Conservation (phyloP, 2,888 invertebrate genomes). For the Carterocephalus palaemon region DNA sequence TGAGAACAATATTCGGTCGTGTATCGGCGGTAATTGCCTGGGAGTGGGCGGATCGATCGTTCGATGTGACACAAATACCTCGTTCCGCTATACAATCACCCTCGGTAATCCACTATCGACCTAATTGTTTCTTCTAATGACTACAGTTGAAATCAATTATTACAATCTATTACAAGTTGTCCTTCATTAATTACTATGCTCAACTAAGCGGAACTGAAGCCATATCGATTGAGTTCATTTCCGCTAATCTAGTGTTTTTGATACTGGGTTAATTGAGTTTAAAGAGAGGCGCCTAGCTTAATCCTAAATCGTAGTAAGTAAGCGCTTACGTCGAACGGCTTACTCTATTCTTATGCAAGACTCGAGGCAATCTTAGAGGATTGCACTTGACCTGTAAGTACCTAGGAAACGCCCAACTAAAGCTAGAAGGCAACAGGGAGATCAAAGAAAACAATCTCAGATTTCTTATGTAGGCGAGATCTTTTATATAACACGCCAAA, state of each 20-base stretch:
- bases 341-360: conserved; percentile 29
- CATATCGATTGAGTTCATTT: too few relatives aligned
- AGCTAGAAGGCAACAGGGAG: conserved; percentile 41
- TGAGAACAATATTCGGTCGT: conserved; percentile 67
- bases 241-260: too few relatives aligned
- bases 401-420: conserved; percentile 60
- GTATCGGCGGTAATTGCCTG: conserved; percentile 69
- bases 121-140: conserved; percentile 72
- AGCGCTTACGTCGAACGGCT: neutral
- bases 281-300: neutral
- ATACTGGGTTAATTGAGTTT: conserved; percentile 11
- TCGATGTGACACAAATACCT: conserved; percentile 69
- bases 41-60: conserved; percentile 68
- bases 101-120: conserved; percentile 67
- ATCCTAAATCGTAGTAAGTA: too few relatives aligned
- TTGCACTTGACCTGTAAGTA: conserved; percentile 67
- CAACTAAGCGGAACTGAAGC: conserved; percentile 30
- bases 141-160: conserved; percentile 58
- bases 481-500: too few relatives aligned
- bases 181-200: conserved; percentile 42
- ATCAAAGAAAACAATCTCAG: too few relatives aligned
- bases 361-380: conserved; percentile 56
- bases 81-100: conserved; percentile 65
- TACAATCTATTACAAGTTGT: conserved; percentile 47
- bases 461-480: too few relatives aligned